Percentiles rank a stretch among this genome's conserved stretches.
phyloP scores from a whole-genome alignment of 2,888 invertebrate genomes.

The Spodoptera exigua region DNA sequence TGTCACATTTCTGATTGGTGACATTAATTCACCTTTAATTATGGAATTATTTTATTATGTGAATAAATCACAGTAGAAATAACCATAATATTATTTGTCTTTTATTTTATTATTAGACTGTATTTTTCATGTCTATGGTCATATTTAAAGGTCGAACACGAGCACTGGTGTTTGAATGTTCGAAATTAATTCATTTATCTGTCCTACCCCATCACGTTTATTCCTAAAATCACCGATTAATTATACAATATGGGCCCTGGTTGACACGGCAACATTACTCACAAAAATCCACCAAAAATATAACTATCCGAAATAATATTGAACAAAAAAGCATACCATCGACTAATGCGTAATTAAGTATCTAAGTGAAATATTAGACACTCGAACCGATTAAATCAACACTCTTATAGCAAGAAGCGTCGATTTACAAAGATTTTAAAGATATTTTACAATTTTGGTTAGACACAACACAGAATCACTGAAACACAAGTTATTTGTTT shows the following conservation, averaged over 20 bases:
- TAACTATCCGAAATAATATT: not conserved
- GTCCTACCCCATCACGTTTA: too few species aligned
- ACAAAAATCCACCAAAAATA: not conserved
- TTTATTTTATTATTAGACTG: not conserved
- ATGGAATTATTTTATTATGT: slow-evolving; percentile 19
- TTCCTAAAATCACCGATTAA: not conserved
- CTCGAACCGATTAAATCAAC: slow-evolving; percentile 32
- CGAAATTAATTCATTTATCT: too few species aligned
- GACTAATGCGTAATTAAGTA: slow-evolving; percentile 12
- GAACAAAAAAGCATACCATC: not conserved
- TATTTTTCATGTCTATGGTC: slow-evolving; percentile 3
- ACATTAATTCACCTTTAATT: slow-evolving; percentile 23
- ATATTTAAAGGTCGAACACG: too few species aligned
- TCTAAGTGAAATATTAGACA: slow-evolving; percentile 12
- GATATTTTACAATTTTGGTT: slow-evolving; percentile 25
- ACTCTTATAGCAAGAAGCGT: slow-evolving; percentile 29
- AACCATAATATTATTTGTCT: not conserved
- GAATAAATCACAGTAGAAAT: slow-evolving; percentile 8
- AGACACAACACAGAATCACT: slow-evolving; percentile 48
- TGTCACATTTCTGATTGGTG: slow-evolving; percentile 9
- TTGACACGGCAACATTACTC: not conserved
- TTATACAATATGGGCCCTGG: not conserved
- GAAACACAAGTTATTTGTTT: slow-evolving; percentile 33
- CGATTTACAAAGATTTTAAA: slow-evolving; percentile 18
- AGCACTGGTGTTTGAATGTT: too few species aligned